Conservation (phyloP, 2,888 invertebrate species). For the Bimastos eiseni region DNA sequence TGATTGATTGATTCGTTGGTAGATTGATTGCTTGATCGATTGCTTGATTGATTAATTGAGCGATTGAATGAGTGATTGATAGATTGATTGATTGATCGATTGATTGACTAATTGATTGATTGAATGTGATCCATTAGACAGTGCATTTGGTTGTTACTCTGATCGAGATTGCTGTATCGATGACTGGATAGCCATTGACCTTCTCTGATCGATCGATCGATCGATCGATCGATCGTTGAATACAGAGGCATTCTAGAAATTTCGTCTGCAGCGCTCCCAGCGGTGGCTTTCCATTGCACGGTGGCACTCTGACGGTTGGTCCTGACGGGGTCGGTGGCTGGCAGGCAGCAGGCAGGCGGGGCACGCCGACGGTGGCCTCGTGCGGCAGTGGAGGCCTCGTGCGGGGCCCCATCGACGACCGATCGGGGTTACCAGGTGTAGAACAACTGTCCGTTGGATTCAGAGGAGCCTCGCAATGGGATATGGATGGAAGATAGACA, state of each 20-base stretch:
- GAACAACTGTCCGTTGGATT: not conserved
- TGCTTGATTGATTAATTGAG: too few species aligned
- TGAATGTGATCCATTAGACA: too few species aligned
- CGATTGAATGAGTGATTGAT: too few species aligned
- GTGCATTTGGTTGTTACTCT: too few species aligned
- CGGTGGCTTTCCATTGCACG: not conserved
- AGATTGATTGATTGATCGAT: too few species aligned
- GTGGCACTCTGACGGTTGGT: not conserved
- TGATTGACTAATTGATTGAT: too few species aligned
- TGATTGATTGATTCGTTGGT: too few species aligned
- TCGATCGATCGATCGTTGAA: too few species aligned
- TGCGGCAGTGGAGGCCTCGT: not conserved
- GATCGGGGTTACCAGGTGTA: not conserved
- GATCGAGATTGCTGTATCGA: too few species aligned
- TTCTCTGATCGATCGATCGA: not conserved
- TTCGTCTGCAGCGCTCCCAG: too few species aligned
- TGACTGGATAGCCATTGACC: not conserved
- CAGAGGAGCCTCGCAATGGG: not conserved
- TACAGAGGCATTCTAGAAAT: not conserved
- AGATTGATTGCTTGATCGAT: too few species aligned
- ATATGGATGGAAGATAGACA: not conserved
- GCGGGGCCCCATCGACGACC: not conserved
- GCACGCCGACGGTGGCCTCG: not conserved
- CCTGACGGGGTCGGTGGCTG: not conserved
- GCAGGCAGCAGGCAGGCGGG: not conserved